Evolutionary conservation across 1,140 invertebrate genomes (phyloP), one percentile per base, ranked within the genome.

Genomic region (Bombus soroeensis): DNA sequence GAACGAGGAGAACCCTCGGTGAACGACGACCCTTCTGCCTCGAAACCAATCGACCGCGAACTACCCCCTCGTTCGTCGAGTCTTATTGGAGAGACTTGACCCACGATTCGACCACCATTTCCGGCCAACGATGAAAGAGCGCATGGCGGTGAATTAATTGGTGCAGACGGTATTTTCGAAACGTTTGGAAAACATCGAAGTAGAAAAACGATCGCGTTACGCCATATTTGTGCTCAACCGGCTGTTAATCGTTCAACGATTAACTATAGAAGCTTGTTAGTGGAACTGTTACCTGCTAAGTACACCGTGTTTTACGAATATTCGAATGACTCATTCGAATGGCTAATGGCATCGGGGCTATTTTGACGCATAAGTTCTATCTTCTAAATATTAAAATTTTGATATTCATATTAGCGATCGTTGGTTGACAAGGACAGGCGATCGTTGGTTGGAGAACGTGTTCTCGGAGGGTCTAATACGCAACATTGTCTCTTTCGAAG

Each of bases 31-130:
- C 82, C 57, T 73, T 62, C 85, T 81, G 64, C 37, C 15, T 64
- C 81, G 47, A 89, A 87, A 74, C 85, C 88, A 81, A 90, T 90
- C 81, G 88, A 85, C 43, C 85, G 79, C 47, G 66, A 90, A 89
- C 66, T 71, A 78, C 64, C 81, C 89, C 85, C 34, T 34, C 12
- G 72, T 76, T 80, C 59, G 71, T 57, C 37, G 12, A 78, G 53
- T 83, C 85, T 85, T 72, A 88, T 91, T 90, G 91, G 91, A 37
- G 73, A 66, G 53, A 41, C 73, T 87, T 3, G 15, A 77, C 47
- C 80, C 70, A 72, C 84, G 79, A 77, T 85, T 85, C 64, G 70
- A 71, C 74, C 82, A 62, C 75, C 76, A 70, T 87, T 87, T 89
- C 78, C 87, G 76, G 75, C 64, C n/a, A 85, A 81, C 62, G 76